phyloP scores from a whole-genome alignment of 2,888 invertebrate genomes.

The Antitype chi region DNA sequence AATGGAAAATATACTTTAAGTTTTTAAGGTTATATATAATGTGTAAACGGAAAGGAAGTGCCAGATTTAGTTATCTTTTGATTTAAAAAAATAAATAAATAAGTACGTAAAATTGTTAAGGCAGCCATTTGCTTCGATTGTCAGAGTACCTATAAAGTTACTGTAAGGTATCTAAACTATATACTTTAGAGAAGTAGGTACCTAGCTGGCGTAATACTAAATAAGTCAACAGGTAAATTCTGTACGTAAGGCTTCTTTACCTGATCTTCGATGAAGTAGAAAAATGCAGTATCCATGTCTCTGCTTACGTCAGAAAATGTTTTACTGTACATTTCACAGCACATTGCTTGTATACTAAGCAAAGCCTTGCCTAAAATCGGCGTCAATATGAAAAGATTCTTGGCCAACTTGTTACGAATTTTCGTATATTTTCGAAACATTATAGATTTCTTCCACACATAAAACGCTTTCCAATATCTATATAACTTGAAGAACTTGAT shows the following conservation, averaged over 20 bases:
- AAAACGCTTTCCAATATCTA: slow-evolving; percentile 95
- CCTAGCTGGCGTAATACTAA: not conserved
- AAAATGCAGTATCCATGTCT: slow-evolving; percentile 90
- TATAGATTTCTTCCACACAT: slow-evolving; percentile 94
- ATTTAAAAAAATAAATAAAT: too few species aligned
- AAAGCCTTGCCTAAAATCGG: slow-evolving; percentile 93
- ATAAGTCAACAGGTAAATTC: not conserved
- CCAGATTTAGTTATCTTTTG: too few species aligned
- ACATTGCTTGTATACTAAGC: slow-evolving; percentile 93
- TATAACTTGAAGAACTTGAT: slow-evolving; percentile 93
- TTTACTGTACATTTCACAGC: slow-evolving; percentile 91
- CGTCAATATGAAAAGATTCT: slow-evolving; percentile 94
- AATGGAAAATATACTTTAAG: too few species aligned
- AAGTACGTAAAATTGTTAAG: too few species aligned
- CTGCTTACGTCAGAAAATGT: slow-evolving; percentile 91
- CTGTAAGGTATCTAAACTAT: not conserved
- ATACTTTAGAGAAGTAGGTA: not conserved
- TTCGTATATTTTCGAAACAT: slow-evolving; percentile 92
- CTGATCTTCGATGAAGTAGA: slow-evolving; percentile 93
- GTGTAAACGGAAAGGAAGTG: too few species aligned
- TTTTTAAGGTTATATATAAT: too few species aligned
- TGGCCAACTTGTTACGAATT: slow-evolving; percentile 91
- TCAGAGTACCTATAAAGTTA: not conserved
- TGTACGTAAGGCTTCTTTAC: slow-evolving; percentile 75
- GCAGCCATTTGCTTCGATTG: too few species aligned